These are phyloP conservation scores for Kryptopterus vitreolus DNA, from an alignment of 2,797 vertebrate species.

Conservation along the genomic window DNA sequence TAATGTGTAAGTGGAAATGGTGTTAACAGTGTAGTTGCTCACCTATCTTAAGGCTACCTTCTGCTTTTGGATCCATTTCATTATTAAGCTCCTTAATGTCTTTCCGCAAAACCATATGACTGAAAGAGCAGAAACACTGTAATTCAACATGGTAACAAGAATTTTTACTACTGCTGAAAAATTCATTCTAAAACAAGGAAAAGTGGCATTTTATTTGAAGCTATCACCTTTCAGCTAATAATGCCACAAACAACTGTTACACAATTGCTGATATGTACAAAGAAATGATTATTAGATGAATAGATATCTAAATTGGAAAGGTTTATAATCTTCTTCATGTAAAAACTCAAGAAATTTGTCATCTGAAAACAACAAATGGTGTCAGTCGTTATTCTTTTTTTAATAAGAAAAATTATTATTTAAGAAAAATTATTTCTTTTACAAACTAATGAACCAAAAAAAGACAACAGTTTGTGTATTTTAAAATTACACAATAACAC, in stretches of 20 bases:
- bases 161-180: background rate
- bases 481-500: no score
- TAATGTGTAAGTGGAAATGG: background rate
- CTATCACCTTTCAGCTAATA: background rate
- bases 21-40: conserved; percentile 45
- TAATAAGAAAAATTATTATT: no score
- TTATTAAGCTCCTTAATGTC: conserved; percentile 72
- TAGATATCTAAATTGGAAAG: background rate
- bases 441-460: no score
- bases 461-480: no score
- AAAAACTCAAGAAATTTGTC: background rate
- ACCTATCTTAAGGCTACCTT: conserved; percentile 76
- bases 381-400: no score
- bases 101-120: conserved; percentile 74
- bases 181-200: background rate
- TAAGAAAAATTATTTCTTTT: no score
- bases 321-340: background rate
- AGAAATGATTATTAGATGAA: background rate
- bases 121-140: conserved; percentile 59
- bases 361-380: no score
- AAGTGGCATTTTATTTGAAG: no score
- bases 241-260: background rate
- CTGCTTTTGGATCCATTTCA: conserved; percentile 71
- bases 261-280: background rate
- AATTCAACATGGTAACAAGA: background rate